phyloP scores from a whole-genome alignment of 2,113 vertebrate species.

The Limanda limanda region DNA sequence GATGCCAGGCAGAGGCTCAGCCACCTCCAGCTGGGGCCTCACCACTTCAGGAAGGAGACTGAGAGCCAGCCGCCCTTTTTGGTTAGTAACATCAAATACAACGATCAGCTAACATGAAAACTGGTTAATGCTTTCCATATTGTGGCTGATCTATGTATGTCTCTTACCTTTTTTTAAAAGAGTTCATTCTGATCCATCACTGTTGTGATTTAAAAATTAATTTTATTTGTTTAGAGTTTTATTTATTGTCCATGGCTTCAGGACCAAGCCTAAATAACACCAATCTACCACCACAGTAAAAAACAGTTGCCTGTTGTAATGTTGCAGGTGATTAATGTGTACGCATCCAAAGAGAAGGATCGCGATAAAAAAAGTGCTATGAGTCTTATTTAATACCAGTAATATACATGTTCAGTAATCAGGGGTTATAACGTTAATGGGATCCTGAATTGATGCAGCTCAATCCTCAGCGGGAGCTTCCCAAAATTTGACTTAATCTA shows the following conservation, averaged over 20 bases:
- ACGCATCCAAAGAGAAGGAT: not conserved
- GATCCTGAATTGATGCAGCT: conserved; percentile 50
- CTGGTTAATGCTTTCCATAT: not conserved
- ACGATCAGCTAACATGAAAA: not conserved
- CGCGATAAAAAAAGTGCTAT: not conserved
- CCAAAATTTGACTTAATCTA: conserved; percentile 61
- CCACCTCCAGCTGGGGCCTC: conserved; percentile 93
- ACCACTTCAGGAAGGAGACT: conserved; percentile 91
- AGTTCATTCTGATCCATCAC: not conserved
- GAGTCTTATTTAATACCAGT: conserved; percentile 30
- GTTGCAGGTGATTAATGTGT: not conserved
- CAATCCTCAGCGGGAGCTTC: conserved; percentile 54
- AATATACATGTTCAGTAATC: conserved; percentile 29
- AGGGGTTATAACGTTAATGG: conserved; percentile 54
- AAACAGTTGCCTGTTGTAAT: not conserved
- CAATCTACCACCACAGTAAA: not conserved
- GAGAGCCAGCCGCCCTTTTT: conserved; percentile 88
- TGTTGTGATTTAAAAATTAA: not conserved
- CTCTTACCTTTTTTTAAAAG: not conserved
- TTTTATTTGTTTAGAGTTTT: not conserved
- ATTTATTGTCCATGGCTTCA: not conserved
- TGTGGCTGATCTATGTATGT: not conserved
- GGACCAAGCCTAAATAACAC: not conserved
- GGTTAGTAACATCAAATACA: conserved; percentile 76
- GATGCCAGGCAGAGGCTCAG: conserved; percentile 88